Percentiles rank a stretch among this genome's conserved stretches.
Conservation (phyloP, 2,113 vertebrate species). For the Pogonocichla stellata region DNA sequence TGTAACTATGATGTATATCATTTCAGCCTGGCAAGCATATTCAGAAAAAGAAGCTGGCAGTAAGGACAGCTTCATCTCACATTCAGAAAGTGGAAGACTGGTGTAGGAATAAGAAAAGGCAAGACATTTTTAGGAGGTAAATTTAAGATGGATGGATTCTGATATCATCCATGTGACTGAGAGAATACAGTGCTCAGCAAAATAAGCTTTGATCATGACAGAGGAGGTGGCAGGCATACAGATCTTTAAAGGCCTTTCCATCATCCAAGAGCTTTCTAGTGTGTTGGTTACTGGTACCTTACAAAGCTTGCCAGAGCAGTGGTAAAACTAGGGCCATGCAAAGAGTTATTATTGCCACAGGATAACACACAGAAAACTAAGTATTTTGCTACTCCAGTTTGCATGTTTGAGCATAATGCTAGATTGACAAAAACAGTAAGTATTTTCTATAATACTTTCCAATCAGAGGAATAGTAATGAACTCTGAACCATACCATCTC, state of each 20-base stretch:
- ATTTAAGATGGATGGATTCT: not conserved
- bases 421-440: not conserved
- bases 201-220: not conserved
- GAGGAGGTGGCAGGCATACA: not conserved
- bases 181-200: not conserved
- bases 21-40: not conserved
- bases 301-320: not conserved
- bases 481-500: not conserved
- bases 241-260: not conserved
- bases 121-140: not conserved
- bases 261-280: not conserved
- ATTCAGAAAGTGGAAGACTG: not conserved
- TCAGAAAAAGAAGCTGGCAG: conserved; percentile 33
- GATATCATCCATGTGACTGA: not conserved
- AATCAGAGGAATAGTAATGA: not conserved
- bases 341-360: not conserved
- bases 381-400: not conserved
- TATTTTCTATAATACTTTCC: not conserved
- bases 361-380: not conserved
- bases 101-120: not conserved
- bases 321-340: not conserved
- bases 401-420: not conserved
- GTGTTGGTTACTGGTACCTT: not conserved
- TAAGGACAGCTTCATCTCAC: not conserved
- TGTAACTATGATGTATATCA: conserved; percentile 48